Evolutionary conservation across 1,140 invertebrate genomes (phyloP), one percentile per base, ranked within the genome.

Genomic region (Heliothis virescens): DNA sequence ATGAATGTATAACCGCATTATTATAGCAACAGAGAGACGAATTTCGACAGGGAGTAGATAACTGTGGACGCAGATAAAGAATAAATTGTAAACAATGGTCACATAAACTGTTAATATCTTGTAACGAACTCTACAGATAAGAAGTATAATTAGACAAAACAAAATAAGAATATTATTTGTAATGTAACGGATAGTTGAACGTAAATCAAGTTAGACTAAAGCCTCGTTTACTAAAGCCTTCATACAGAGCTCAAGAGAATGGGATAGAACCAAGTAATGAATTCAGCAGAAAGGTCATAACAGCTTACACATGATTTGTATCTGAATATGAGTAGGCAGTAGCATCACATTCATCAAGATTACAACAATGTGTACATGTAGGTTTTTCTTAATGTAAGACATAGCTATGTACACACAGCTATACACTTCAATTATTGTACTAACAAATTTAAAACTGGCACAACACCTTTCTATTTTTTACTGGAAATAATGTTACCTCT

Each of bases 81-180:
- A 84, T 86, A 89, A 86, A 90, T 89, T 91, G 90, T 94, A 93
- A 94, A 94, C 90, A 94, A 91, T 92, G 86, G 55, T 82, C 84
- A 84, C 60, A 83, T 85, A 85, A 81, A 82, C 85, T 86, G 59
- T 85, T 86, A 80, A 90, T 90, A 91, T 91, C 88, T 87, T 83
- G 85, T 86, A 91, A 88, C 87, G 83, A 89, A 89, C 83, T 86
- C 80, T 85, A 4, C 59, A 80, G 86, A 87, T 87, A 87, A 87
- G 82, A 78, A 81, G 67, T 84, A 81, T 85, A 89, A 88, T 91
- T 87, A 89, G 83, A 89, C 86, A 87, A 87, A 87, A 90, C 86
- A 86, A 82, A 83, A 89, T 85, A 87, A 85, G 60, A 81, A 60
- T 79, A 77, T 79, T 80, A 62, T 74, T 55, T 75, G 52, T 67